Percentiles rank a stretch among this genome's conserved stretches.
Evolutionary conservation across 1,140 invertebrate species (phyloP).

Genomic region (Vanessa tameamea): DNA sequence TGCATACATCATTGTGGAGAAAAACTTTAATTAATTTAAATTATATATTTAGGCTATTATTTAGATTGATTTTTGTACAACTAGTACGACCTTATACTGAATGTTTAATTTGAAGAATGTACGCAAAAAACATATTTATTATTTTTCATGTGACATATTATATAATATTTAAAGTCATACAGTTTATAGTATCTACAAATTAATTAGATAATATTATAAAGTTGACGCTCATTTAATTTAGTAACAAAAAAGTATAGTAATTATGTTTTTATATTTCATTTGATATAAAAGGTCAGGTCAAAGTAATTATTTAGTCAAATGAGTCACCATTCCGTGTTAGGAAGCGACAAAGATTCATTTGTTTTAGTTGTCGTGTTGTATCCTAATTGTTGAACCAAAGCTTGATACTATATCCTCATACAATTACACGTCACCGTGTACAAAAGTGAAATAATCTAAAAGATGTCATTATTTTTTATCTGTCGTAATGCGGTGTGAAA

Average conservation of each 20-base stretch:
- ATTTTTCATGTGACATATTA: no score
- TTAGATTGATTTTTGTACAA: no score
- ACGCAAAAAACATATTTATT: no score
- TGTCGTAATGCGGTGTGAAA: conserved; percentile 50
- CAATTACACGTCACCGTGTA: conserved; percentile 35
- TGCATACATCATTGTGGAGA: neutral
- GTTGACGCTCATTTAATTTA: no score
- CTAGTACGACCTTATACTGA: no score
- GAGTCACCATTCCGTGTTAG: neutral
- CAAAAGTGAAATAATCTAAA: conserved; percentile 29
- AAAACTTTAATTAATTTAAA: neutral
- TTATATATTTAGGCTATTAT: neutral
- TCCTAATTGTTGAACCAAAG: neutral
- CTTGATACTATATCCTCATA: neutral
- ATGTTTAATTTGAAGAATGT: no score
- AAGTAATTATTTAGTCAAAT: neutral
- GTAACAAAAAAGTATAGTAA: no score
- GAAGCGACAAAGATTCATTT: neutral
- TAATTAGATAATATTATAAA: no score
- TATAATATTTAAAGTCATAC: no score
- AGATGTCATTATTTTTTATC: conserved; percentile 42
- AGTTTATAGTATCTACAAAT: no score
- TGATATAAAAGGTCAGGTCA: no score
- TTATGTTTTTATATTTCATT: no score
- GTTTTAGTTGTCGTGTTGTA: neutral